Evolutionary conservation across 2,888 invertebrate genomes (phyloP).

Genomic region (Achlya flavicornis): DNA sequence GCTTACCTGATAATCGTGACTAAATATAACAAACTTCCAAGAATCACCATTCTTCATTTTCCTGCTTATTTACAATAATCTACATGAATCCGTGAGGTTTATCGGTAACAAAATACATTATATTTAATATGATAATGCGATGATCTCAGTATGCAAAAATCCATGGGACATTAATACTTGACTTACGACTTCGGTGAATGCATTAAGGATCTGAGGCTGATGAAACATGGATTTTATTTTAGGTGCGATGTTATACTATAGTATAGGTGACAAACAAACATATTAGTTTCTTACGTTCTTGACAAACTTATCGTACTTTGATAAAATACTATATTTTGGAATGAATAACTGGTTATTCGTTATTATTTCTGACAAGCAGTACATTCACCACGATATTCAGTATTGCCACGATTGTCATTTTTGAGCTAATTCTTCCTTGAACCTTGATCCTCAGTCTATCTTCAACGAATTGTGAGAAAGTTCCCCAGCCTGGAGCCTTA

Average conservation of each 20-base stretch:
- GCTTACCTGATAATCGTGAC: not conserved
- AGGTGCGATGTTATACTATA: not conserved
- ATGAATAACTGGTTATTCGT: too few species aligned
- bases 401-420: too few species aligned
- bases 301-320: too few species aligned
- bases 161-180: constrained; percentile 4
- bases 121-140: not conserved
- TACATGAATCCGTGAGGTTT: not conserved
- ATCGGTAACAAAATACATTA: constrained; percentile 7
- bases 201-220: not conserved
- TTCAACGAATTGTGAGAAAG: too few species aligned
- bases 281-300: too few species aligned
- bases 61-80: not conserved
- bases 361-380: too few species aligned
- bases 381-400: too few species aligned
- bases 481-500: too few species aligned
- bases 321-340: too few species aligned
- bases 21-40: not conserved
- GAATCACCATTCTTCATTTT: not conserved
- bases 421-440: too few species aligned
- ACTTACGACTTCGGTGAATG: not conserved
- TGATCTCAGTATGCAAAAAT: constrained; percentile 10
- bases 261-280: too few species aligned
- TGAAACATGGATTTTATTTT: not conserved
- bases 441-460: too few species aligned